These are phyloP conservation scores for Lutjanus argentimaculatus DNA, from an alignment of 2,797 vertebrate species.

Conservation along the genomic window DNA sequence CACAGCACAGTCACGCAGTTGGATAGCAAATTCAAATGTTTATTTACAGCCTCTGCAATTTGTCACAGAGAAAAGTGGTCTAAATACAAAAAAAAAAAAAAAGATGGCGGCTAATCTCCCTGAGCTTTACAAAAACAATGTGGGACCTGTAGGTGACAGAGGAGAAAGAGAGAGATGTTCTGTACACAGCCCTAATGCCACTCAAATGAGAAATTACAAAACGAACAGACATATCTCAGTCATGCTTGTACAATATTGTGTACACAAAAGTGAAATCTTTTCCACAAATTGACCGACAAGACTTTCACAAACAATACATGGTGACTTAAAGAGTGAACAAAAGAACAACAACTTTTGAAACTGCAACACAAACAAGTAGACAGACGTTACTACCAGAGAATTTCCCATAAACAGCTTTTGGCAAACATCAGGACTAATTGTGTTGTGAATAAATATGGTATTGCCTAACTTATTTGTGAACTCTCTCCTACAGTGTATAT, in stretches of 20 bases:
- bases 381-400: conserved; percentile 36
- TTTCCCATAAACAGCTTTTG: conserved; percentile 31
- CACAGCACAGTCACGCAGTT: conserved; percentile 64
- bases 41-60: conserved; percentile 97
- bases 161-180: conserved; percentile 78
- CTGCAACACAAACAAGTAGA: conserved; percentile 30
- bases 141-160: conserved; percentile 87
- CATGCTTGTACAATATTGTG: conserved; percentile 59
- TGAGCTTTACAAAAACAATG: conserved; percentile 97
- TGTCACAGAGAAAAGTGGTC: conserved; percentile 93
- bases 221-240: conserved; percentile 42
- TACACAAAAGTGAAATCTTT: conserved; percentile 37
- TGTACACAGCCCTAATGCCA: conserved; percentile 81
- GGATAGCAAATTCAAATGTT: conserved; percentile 97
- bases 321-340: conserved; percentile 21
- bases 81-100: conserved; percentile 78
- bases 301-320: conserved; percentile 39
- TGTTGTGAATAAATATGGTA: conserved; percentile 15
- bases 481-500: conserved; percentile 6
- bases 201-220: conserved; percentile 61
- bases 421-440: conserved; percentile 25
- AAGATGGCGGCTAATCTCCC: conserved; percentile 93
- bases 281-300: conserved; percentile 25
- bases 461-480: conserved; percentile 28
- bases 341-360: conserved; percentile 27